These are phyloP conservation scores for Orchesella cincta DNA, from an alignment of 1,140 invertebrate species.

Conservation along the genomic window DNA sequence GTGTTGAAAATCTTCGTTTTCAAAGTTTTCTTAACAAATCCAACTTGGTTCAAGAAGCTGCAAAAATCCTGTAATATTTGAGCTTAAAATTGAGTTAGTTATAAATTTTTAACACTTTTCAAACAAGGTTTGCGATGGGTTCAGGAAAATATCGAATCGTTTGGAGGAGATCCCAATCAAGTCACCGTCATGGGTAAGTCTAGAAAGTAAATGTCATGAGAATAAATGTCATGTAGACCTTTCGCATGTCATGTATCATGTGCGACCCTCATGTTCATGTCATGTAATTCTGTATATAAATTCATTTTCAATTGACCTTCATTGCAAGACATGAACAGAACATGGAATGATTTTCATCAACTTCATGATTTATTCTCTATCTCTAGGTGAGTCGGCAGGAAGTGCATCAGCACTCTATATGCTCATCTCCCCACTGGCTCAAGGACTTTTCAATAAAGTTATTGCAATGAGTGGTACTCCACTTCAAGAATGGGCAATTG, in stretches of 20 bases:
- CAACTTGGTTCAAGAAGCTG: too few species aligned
- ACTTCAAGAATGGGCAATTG: slow-evolving; percentile 19
- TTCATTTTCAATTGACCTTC: neutral
- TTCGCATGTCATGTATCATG: too few species aligned
- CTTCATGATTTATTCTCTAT: neutral
- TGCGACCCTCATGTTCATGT: neutral
- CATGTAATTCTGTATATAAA: neutral
- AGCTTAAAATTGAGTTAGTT: too few species aligned
- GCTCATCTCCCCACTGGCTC: slow-evolving; percentile 7
- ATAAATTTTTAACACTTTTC: too few species aligned
- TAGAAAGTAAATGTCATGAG: too few species aligned
- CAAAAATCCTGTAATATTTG: too few species aligned
- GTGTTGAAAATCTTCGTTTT: too few species aligned
- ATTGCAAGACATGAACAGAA: neutral
- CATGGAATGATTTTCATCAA: neutral
- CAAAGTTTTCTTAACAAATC: too few species aligned
- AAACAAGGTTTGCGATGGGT: neutral
- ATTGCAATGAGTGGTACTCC: slow-evolving; percentile 18
- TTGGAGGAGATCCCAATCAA: neutral
- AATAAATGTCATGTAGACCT: too few species aligned
- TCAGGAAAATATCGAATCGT: slow-evolving; percentile 5
- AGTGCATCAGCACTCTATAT: neutral
- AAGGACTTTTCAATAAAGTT: neutral
- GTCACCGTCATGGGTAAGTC: slow-evolving; percentile 9
- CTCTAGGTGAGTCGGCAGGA: neutral